A percentile compares a stretch with the other conserved stretches of the same genome.
phyloP scores from a whole-genome alignment of 1,140 invertebrate genomes.

The Drusus annulatus region DNA sequence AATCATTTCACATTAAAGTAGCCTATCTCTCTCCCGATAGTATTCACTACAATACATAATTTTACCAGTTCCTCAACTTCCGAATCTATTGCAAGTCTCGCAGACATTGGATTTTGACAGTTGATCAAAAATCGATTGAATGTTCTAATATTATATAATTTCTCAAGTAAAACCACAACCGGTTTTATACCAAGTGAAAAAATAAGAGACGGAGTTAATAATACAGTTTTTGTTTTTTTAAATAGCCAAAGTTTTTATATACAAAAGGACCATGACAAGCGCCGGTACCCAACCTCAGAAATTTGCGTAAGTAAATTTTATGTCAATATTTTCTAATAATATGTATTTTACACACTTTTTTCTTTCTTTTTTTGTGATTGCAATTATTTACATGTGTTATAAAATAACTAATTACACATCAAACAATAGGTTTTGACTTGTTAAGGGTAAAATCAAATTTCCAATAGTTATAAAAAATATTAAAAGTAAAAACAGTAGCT shows the following conservation, averaged over 20 bases:
- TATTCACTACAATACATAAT: no score
- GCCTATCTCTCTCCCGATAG: no score
- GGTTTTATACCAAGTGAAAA: neutral
- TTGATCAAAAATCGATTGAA: conserved; percentile 46
- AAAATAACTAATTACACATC: no score
- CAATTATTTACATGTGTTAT: no score
- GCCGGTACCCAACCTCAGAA: conserved; percentile 10
- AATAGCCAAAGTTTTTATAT: conserved; percentile 2
- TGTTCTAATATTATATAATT: conserved; percentile 45
- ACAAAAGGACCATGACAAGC: conserved; percentile 18
- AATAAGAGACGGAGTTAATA: neutral
- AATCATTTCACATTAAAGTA: neutral
- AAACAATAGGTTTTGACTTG: no score
- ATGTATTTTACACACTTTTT: no score
- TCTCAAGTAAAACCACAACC: neutral
- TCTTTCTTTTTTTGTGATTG: no score
- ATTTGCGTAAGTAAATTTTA: conserved; percentile 37
- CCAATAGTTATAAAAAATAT: no score
- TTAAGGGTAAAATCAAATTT: no score
- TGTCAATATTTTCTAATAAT: neutral
- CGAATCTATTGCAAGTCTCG: neutral
- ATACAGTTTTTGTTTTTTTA: neutral
- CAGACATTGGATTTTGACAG: conserved; percentile 37
- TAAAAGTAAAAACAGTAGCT: no score
- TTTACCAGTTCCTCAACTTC: no score